Percentiles rank a stretch among this genome's conserved stretches.
Conservation (phyloP, 2,888 invertebrate species). For the Troides aeacus region DNA sequence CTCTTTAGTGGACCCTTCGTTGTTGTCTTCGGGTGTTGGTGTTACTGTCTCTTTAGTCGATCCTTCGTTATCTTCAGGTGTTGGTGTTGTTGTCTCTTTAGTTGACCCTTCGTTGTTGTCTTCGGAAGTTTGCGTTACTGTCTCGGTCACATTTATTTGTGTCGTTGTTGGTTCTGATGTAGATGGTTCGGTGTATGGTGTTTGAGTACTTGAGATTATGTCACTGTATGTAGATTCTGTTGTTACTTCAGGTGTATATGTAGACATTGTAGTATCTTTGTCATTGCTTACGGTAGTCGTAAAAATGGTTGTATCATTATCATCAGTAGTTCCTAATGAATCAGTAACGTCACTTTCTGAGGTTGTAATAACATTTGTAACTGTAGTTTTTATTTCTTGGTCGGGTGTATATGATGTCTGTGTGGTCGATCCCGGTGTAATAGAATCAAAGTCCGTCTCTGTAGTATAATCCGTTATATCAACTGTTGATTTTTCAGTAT, state of each 20-base stretch:
- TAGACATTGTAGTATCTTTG: neutral
- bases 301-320: neutral
- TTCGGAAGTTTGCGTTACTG: constrained; percentile 1
- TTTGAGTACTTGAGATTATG: neutral
- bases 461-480: constrained; percentile 3
- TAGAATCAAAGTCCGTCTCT: neutral
- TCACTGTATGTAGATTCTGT: neutral
- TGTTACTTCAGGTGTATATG: neutral
- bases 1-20: neutral
- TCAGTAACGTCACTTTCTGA: neutral
- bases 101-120: neutral
- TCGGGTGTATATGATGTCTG: constrained; percentile 1
- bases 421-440: constrained; percentile 10
- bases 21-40: neutral
- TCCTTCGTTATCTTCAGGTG: neutral
- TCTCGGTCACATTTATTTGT: neutral
- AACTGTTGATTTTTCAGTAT: neutral
- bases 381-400: constrained; percentile 3
- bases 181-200: constrained; percentile 1
- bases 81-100: neutral
- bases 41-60: constrained; percentile 1
- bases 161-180: constrained; percentile 9
- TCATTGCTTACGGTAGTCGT: neutral
- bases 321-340: constrained; percentile 2
- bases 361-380: constrained; percentile 4